phyloP scores from a whole-genome alignment of 1,140 invertebrate species.

The Bombus breviceps region DNA sequence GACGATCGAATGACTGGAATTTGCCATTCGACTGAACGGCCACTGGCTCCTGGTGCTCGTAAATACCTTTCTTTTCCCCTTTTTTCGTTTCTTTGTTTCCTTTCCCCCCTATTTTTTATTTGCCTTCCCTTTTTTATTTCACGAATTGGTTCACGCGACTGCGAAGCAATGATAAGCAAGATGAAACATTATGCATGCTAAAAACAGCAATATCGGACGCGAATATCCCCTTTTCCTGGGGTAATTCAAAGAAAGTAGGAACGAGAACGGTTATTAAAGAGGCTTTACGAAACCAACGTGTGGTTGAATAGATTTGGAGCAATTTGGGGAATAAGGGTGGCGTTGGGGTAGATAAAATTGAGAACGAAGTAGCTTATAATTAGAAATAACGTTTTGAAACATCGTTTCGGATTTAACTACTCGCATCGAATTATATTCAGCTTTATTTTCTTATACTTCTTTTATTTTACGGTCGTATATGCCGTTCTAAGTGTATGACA shows the following conservation, averaged over 20 bases:
- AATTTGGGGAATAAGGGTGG: neutral
- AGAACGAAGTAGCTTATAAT: neutral
- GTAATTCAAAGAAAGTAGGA: neutral
- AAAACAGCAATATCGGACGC: slow-evolving; percentile 22
- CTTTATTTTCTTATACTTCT: too few species aligned
- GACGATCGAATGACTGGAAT: slow-evolving; percentile 48
- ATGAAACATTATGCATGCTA: neutral
- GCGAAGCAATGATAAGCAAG: slow-evolving; percentile 4
- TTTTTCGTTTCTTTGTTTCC: neutral
- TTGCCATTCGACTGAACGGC: slow-evolving; percentile 16
- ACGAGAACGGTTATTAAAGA: neutral
- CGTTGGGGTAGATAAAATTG: neutral
- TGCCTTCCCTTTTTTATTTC: neutral
- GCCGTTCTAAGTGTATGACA: neutral
- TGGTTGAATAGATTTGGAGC: neutral
- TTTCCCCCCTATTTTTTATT: neutral
- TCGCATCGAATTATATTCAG: too few species aligned
- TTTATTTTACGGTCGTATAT: neutral
- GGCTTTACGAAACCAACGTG: neutral
- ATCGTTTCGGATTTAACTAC: neutral
- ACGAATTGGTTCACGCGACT: neutral
- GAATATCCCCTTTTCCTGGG: neutral
- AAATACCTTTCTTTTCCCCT: slow-evolving; percentile 24
- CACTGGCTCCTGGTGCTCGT: neutral
- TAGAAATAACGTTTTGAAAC: neutral